phyloP scores from a whole-genome alignment of 64 coral and sea anemone genomes.

The Montipora foliosa region DNA sequence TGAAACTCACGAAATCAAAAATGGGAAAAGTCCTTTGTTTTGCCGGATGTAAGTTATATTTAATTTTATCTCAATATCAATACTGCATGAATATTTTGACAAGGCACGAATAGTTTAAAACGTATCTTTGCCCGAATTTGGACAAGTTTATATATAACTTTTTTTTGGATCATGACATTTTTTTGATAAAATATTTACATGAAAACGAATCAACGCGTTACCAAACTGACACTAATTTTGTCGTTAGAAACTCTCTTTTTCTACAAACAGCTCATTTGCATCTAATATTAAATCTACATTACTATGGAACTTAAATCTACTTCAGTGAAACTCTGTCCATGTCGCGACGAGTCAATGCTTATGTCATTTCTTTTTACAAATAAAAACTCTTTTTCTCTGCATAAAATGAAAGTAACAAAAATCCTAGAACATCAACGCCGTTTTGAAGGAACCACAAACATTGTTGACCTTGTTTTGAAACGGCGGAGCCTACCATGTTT shows the following conservation, averaged over 20 bases:
- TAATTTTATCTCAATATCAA: background rate
- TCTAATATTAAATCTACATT: too few species aligned
- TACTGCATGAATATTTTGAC: background rate
- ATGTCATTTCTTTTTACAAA: background rate
- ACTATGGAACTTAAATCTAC: background rate
- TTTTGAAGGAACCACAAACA: background rate
- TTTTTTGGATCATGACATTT: background rate
- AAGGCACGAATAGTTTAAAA: background rate
- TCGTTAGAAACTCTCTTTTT: background rate
- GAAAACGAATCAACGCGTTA: slow-evolving; percentile 16
- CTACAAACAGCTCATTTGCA: too few species aligned
- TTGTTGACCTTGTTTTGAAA: background rate
- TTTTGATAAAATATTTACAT: slow-evolving; percentile 30
- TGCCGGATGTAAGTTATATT: slow-evolving; percentile 15
- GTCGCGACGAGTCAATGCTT: background rate
- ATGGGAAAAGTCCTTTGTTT: background rate
- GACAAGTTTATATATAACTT: slow-evolving; percentile 5
- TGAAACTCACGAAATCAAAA: slow-evolving; percentile 17
- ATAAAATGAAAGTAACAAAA: background rate
- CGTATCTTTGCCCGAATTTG: background rate
- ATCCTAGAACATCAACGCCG: background rate
- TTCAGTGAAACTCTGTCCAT: background rate
- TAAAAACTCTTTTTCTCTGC: background rate
- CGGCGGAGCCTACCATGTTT: background rate
- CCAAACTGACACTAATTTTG: background rate